A percentile compares a stretch with the other conserved stretches of the same genome.
These are phyloP conservation scores for Artibeus lituratus DNA, from an alignment of 2,797 vertebrate species.

Conservation along the genomic window DNA sequence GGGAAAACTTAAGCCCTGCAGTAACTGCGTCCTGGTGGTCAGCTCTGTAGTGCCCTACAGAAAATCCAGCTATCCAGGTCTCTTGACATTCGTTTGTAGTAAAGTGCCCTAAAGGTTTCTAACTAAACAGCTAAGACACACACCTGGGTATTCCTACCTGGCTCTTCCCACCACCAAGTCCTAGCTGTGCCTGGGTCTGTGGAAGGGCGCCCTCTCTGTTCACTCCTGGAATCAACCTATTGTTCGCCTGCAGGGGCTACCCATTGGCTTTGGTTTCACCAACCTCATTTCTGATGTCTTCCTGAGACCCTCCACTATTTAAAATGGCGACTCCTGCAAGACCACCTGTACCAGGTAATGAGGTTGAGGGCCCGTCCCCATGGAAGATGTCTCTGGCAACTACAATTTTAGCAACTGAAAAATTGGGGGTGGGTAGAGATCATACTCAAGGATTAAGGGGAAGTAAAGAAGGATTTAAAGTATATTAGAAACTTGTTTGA, in stretches of 20 bases:
- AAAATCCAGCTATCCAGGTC: not conserved
- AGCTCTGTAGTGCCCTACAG: not conserved
- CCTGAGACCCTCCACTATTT: not conserved
- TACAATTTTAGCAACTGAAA: not conserved
- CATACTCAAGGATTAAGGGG: not conserved
- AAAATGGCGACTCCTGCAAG: not conserved
- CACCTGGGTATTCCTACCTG: not conserved
- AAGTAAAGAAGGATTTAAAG: not conserved
- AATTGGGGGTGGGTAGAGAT: not conserved
- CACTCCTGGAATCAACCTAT: not conserved
- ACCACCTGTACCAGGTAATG: not conserved
- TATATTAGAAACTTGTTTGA: not conserved
- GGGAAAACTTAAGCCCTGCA: slow-evolving; percentile 27
- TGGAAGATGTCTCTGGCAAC: not conserved
- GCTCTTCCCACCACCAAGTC: not conserved
- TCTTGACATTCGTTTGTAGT: not conserved
- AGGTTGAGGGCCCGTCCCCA: not conserved
- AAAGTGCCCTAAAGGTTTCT: not conserved
- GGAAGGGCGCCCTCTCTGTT: slow-evolving; percentile 51
- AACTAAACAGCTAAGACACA: not conserved
- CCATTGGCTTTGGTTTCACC: not conserved
- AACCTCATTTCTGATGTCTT: not conserved
- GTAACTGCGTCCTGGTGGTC: not conserved
- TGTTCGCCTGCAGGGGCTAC: not conserved
- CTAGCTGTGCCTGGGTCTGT: not conserved